These are phyloP conservation scores for Trichomalopsis sarcophagae DNA, from an alignment of 1,140 invertebrate species.

Conservation along the genomic window DNA sequence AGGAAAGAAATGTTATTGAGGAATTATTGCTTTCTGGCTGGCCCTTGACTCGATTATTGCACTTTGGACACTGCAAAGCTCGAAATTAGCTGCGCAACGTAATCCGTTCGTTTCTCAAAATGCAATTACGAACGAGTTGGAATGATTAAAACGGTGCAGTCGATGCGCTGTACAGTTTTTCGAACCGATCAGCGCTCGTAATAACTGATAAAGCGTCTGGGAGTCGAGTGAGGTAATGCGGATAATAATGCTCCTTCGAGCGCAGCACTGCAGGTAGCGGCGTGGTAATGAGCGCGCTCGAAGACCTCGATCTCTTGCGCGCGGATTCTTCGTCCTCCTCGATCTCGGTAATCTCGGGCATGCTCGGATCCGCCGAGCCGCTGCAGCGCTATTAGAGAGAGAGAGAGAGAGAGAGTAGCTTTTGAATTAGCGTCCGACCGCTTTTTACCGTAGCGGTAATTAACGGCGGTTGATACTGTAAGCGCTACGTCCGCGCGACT, in stretches of 20 bases:
- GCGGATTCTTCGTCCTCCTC: background rate
- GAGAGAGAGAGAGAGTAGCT: background rate
- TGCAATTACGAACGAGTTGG: too few relatives aligned
- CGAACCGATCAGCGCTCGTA: background rate
- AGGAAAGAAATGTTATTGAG: too few relatives aligned
- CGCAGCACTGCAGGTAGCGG: background rate
- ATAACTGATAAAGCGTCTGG: background rate
- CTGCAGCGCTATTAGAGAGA: background rate
- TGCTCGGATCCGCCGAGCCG: background rate
- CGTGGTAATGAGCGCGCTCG: background rate
- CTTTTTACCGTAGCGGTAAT: background rate
- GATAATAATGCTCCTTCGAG: background rate
- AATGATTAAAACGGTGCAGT: background rate
- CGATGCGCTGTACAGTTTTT: background rate
- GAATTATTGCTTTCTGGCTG: too few relatives aligned
- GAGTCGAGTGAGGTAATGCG: background rate
- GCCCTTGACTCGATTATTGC: too few relatives aligned
- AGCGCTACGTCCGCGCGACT: too few relatives aligned
- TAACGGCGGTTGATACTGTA: background rate
- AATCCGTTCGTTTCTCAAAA: too few relatives aligned
- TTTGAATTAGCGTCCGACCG: background rate
- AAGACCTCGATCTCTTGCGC: background rate
- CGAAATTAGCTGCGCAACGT: too few relatives aligned
- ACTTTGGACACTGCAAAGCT: too few relatives aligned
- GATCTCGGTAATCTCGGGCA: slow-evolving; percentile 2